These are phyloP conservation scores for Cyclopterus lumpus DNA, from an alignment of 2,797 vertebrate species.

Conservation along the genomic window DNA sequence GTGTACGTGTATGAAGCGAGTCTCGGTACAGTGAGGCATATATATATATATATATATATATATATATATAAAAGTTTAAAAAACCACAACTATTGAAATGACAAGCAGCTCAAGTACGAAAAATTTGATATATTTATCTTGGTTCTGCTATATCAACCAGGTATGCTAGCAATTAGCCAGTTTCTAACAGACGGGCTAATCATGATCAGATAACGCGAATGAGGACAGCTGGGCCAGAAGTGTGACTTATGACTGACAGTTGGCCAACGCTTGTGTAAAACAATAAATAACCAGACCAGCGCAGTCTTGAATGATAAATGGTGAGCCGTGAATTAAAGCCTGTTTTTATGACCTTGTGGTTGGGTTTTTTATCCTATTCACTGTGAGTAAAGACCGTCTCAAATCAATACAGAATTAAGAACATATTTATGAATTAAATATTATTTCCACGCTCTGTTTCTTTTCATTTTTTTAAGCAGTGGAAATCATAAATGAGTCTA, in stretches of 20 bases:
- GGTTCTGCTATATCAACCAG: conserved; percentile 1
- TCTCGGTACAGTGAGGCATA: not conserved
- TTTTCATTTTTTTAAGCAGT: conserved; percentile 10
- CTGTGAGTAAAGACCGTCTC: not conserved
- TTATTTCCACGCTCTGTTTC: conserved; percentile 30
- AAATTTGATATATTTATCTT: conserved; percentile 10
- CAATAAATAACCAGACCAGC: conserved; percentile 41
- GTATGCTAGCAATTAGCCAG: conserved; percentile 40
- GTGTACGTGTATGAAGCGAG: not conserved
- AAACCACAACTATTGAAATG: not conserved
- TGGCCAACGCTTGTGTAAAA: conserved; percentile 34
- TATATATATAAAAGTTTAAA: too few species aligned
- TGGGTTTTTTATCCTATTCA: conserved; percentile 16
- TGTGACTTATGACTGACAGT: conserved; percentile 47
- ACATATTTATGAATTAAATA: conserved; percentile 20
- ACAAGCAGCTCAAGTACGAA: not conserved
- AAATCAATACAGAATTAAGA: conserved; percentile 9
- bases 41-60: not conserved
- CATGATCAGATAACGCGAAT: conserved; percentile 31
- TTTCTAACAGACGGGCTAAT: conserved; percentile 40
- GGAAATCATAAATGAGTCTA: conserved; percentile 42
- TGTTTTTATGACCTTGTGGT: not conserved
- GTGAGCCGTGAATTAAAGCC: conserved; percentile 8
- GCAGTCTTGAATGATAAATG: conserved; percentile 18
- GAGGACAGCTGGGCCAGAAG: conserved; percentile 14